Evolutionary conservation across 2,888 invertebrate genomes (phyloP), one percentile per base, ranked within the genome.

Genomic region (Isotomurus palustris): DNA sequence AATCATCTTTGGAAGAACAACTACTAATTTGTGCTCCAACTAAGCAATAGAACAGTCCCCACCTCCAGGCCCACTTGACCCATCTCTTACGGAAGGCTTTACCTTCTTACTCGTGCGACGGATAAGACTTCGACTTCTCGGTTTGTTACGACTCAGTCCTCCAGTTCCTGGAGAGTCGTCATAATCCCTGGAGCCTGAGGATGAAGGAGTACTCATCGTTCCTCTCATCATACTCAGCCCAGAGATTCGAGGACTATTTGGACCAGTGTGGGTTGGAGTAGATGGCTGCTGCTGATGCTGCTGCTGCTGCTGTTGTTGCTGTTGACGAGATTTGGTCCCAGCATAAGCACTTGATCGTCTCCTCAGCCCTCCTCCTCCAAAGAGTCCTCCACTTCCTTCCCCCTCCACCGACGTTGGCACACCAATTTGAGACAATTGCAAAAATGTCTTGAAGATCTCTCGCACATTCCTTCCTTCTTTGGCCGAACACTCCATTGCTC

Each of bases 371-470:
- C 72, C 49, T 59, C 27, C 72, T 61, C 52, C 73, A 63, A 24
- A 69, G 62, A 51, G 71, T 70, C 51, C 71, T 22, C 53, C 51
- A 32, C 52, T 40, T 53, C 56, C 57, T 25, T 54, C 58, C 19
- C 43, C 38, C 40, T 44, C 49, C 35, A 47, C 25, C 6, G 27
- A 10, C n/a, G 40, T 36, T 79, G 79, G 41, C 83, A 82, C 67
- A 84, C 76, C 41, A 21, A 87, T 84, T 71, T 84, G 84, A 53
- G 88, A 86, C 53, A 91, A 78, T 36, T 86, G 84, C 63, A 91
- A 80, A 74, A 91, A 83, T 56, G 84, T 83, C 73, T 86, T 84
- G 76, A 91, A 91, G 58, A 90, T 82, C 70, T 90, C 88, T 71
- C 83, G 83, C 64, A 91, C 83, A 74, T 86, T 86, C 72, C 82